Evolutionary conservation across 2,888 invertebrate species (phyloP).

Genomic region (Drosophila anceps): DNA sequence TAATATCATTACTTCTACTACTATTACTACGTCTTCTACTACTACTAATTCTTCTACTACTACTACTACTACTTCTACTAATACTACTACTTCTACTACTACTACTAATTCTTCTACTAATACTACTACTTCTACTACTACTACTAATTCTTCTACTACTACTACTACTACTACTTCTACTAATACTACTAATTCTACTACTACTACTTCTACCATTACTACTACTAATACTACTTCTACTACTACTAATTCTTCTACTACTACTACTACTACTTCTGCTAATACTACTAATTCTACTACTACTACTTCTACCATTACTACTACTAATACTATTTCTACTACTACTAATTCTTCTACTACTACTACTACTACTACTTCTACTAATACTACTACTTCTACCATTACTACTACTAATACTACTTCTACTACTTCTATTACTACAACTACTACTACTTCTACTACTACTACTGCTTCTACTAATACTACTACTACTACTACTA

Average conservation of each 20-base stretch:
- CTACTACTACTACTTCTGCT: not conserved
- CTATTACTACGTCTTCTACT: not conserved
- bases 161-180: not conserved
- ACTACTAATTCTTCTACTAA: not conserved
- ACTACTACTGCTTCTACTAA: too few relatives aligned
- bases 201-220: not conserved
- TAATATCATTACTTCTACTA: not conserved
- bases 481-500: too few relatives aligned
- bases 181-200: not conserved
- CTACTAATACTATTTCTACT: too few relatives aligned
- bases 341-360: too few relatives aligned
- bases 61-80: not conserved
- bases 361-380: too few relatives aligned
- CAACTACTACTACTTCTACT: too few relatives aligned
- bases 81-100: not conserved
- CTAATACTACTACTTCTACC: too few relatives aligned
- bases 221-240: not conserved
- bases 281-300: not conserved
- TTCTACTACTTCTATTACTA: too few relatives aligned
- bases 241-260: not conserved
- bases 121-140: not conserved
- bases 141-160: not conserved
- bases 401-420: too few relatives aligned
- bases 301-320: too few relatives aligned
- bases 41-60: not conserved